These are phyloP conservation scores for Boloria euphrosyne DNA, from an alignment of 2,888 invertebrate genomes.

Conservation along the genomic window DNA sequence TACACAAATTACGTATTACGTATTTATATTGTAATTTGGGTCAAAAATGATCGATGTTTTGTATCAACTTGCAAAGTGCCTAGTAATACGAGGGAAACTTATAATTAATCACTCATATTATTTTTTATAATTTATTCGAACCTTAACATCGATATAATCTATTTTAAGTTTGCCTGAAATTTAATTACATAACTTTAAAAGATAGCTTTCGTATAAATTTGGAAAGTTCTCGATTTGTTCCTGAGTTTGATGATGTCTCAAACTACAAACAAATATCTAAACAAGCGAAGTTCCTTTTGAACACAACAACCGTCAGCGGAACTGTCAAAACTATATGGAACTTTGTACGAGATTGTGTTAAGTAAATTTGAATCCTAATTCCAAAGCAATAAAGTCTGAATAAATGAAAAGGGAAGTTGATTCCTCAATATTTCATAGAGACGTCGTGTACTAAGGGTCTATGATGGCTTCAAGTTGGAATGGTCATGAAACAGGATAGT, in stretches of 20 bases:
- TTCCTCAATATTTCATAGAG: constrained; percentile 63
- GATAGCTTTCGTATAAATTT: background rate
- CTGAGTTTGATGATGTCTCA: constrained; percentile 50
- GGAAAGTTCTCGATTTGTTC: constrained; percentile 37
- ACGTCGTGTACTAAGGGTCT: constrained; percentile 50
- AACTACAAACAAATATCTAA: constrained; percentile 59
- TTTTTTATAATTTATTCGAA: background rate
- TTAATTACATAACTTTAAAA: constrained; percentile 12
- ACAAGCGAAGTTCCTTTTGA: constrained; percentile 50
- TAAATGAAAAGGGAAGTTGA: constrained; percentile 26
- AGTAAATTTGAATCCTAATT: constrained; percentile 38
- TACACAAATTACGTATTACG: too few species aligned
- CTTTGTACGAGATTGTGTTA: constrained; percentile 11
- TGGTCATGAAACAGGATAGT: constrained; percentile 40
- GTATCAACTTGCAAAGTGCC: too few species aligned
- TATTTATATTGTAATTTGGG: too few species aligned
- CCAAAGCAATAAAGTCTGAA: constrained; percentile 10
- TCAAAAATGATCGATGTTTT: too few species aligned
- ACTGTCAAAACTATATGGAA: constrained; percentile 40
- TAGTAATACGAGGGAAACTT: too few species aligned
- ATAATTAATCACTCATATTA: too few species aligned
- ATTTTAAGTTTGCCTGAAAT: background rate
- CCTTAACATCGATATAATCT: background rate
- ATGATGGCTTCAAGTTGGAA: constrained; percentile 43
- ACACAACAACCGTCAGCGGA: constrained; percentile 56